Conservation (phyloP, 2,113 vertebrate genomes). For the Pedetes capensis region DNA sequence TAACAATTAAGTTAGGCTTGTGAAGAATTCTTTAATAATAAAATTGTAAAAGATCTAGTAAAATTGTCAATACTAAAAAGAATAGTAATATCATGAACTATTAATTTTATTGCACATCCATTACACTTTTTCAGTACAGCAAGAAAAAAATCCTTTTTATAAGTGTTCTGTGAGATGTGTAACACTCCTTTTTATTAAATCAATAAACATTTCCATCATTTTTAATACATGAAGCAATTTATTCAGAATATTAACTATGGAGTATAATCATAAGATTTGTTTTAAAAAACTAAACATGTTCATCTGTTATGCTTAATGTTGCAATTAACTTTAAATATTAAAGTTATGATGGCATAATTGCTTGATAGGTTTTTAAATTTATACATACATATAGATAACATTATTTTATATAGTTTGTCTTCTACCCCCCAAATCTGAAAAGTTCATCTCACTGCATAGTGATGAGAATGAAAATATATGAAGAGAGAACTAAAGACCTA, state of each 20-base stretch:
- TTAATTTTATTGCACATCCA: slow-evolving; percentile 50
- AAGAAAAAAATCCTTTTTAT: neutral
- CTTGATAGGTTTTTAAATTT: neutral
- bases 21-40: neutral
- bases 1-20: neutral
- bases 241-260: slow-evolving; percentile 4
- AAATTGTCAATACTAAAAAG: slow-evolving; percentile 53
- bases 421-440: neutral
- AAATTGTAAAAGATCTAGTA: slow-evolving; percentile 23
- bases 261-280: neutral
- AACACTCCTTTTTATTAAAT: slow-evolving; percentile 44
- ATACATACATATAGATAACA: neutral
- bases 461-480: neutral
- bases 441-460: neutral
- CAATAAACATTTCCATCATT: slow-evolving; percentile 29
- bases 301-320: neutral
- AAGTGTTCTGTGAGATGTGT: neutral
- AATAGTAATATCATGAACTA: slow-evolving; percentile 43
- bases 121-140: neutral
- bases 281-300: slow-evolving; percentile 11
- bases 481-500: neutral
- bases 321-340: slow-evolving; percentile 36
- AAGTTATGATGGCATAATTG: neutral
- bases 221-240: slow-evolving; percentile 9
- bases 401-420: neutral